Evolutionary conservation across 1,140 invertebrate genomes (phyloP).

Genomic region (Paracyclopina nana): DNA sequence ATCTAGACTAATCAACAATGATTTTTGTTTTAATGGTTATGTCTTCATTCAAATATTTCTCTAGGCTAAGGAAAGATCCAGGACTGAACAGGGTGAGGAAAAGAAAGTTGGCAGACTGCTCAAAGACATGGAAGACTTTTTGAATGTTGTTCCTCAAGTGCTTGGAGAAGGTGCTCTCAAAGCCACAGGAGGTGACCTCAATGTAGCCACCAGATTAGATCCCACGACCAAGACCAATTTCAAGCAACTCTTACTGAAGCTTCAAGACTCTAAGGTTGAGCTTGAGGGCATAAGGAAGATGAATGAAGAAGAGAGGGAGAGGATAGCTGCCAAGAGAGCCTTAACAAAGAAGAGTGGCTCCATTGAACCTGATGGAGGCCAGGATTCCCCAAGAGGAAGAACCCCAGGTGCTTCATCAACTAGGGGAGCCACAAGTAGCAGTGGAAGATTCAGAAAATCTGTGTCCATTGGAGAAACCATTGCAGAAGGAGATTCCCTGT

Average conservation of each 20-base stretch:
- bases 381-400: conserved; percentile 5
- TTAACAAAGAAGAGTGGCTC: neutral
- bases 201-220: no score
- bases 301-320: neutral
- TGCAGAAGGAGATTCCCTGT: neutral
- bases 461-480: conserved; percentile 7
- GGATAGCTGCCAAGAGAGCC: neutral
- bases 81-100: conserved; percentile 6
- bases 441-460: neutral
- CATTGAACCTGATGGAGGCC: neutral
- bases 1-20: conserved; percentile 5
- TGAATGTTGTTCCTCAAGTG: neutral
- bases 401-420: no score
- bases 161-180: neutral
- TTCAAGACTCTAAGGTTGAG: conserved; percentile 16
- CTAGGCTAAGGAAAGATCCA: conserved; percentile 2
- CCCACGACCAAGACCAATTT: neutral
- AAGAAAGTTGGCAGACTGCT: conserved; percentile 1
- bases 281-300: conserved; percentile 14
- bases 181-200: neutral
- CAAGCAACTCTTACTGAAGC: conserved; percentile 1
- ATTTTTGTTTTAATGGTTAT: neutral
- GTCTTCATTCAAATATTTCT: neutral
- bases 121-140: conserved; percentile 6
- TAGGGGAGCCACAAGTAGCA: neutral